Evolutionary conservation across 2,797 vertebrate genomes (phyloP).

Genomic region (Sebastes itinus): DNA sequence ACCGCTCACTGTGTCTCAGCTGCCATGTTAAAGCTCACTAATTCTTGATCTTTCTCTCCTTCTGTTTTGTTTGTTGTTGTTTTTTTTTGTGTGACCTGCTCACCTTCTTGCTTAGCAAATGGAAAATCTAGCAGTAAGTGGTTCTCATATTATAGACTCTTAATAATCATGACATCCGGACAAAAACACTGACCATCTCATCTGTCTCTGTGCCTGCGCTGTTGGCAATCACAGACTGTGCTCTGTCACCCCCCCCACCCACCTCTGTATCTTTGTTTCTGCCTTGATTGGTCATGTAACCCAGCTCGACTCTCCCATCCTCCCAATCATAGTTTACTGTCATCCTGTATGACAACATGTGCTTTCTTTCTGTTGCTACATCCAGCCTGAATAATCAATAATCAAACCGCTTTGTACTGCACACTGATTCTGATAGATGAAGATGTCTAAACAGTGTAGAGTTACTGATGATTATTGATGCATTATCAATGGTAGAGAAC

Average conservation of each 20-base stretch:
- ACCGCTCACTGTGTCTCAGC: conserved; percentile 65
- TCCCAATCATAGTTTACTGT: conserved; percentile 33
- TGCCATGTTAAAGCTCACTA: conserved; percentile 87
- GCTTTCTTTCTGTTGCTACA: conserved; percentile 22
- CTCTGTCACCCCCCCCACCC: neutral
- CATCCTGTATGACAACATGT: neutral
- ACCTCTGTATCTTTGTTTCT: conserved; percentile 34
- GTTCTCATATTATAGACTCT: conserved; percentile 92
- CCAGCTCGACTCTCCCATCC: conserved; percentile 23
- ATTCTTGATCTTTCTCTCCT: conserved; percentile 97
- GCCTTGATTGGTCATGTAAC: conserved; percentile 53
- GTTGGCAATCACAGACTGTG: conserved; percentile 32
- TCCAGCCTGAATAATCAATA: conserved; percentile 23
- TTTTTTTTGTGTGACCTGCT: conserved; percentile 88
- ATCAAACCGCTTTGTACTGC: conserved; percentile 17
- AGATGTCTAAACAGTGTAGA: conserved; percentile 9
- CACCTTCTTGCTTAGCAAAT: conserved; percentile 99
- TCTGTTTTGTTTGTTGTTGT: conserved; percentile 84
- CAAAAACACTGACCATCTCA: conserved; percentile 83
- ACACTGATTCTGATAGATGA: conserved; percentile 30
- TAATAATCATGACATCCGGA: conserved; percentile 80
- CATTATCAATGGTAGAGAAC: conserved; percentile 6
- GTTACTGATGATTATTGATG: conserved; percentile 27
- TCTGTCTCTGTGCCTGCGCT: conserved; percentile 75
- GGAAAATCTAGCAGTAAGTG: conserved; percentile 99